Evolutionary conservation across 2,888 invertebrate genomes (phyloP).

Genomic region (Pedicia rivosa): DNA sequence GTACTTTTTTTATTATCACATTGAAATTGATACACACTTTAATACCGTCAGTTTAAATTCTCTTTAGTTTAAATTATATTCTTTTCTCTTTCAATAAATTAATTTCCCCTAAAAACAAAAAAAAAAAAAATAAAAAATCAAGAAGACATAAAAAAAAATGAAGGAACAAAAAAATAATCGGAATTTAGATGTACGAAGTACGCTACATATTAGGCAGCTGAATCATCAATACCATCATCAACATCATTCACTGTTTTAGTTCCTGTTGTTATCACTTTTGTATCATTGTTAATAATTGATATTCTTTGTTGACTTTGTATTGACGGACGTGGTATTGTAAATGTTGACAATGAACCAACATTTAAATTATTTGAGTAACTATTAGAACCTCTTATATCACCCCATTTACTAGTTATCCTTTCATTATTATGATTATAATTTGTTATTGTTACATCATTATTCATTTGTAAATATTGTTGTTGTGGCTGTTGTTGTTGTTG

Average conservation of each 20-base stretch:
- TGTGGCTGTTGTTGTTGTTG: background rate
- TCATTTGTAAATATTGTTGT: background rate
- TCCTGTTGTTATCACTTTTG: too few relatives aligned
- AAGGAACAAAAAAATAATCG: background rate
- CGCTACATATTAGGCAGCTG: constrained; percentile 17
- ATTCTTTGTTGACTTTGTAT: background rate
- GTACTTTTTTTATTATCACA: too few relatives aligned
- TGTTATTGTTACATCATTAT: background rate
- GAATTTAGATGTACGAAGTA: too few relatives aligned
- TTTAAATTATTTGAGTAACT: constrained; percentile 21
- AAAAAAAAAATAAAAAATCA: too few relatives aligned
- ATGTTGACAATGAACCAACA: constrained; percentile 12
- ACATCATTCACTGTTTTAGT: background rate
- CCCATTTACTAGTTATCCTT: constrained; percentile 29
- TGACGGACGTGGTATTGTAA: constrained; percentile 14
- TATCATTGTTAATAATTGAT: too few relatives aligned
- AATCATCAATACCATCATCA: constrained; percentile 13
- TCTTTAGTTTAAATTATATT: too few relatives aligned
- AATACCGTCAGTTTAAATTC: too few relatives aligned
- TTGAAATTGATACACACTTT: too few relatives aligned
- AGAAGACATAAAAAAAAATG: background rate
- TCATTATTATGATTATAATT: background rate
- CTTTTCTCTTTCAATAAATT: too few relatives aligned
- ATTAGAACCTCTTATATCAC: constrained; percentile 35
- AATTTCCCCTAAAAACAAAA: too few relatives aligned